A percentile compares a stretch with the other conserved stretches of the same genome.
phyloP scores from a whole-genome alignment of 2,113 vertebrate genomes.

The Bungarus multicinctus region DNA sequence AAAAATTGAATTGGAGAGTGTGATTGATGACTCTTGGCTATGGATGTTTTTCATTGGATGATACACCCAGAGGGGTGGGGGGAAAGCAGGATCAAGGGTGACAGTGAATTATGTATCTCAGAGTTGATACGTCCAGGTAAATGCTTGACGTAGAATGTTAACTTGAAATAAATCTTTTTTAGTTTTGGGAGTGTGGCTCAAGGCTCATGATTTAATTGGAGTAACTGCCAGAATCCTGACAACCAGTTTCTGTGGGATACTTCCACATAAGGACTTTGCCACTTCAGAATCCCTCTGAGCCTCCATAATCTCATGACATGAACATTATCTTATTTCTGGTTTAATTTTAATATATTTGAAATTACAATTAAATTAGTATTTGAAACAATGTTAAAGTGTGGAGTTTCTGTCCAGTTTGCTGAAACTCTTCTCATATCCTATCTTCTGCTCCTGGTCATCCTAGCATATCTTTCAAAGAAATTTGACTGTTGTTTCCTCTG shows the following conservation, averaged over 20 bases:
- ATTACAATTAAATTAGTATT: neutral
- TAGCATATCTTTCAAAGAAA: neutral
- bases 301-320: neutral
- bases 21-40: too few relatives aligned
- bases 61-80: too few relatives aligned
- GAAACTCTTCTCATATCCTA: neutral
- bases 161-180: too few relatives aligned
- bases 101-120: too few relatives aligned
- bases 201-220: too few relatives aligned
- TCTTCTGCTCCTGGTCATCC: neutral
- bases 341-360: neutral
- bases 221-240: too few relatives aligned
- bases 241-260: neutral
- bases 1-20: too few relatives aligned
- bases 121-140: too few relatives aligned
- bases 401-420: neutral
- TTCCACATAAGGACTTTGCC: neutral
- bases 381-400: neutral
- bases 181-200: too few relatives aligned
- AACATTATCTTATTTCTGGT: neutral
- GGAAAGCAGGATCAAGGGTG: too few relatives aligned
- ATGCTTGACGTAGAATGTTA: too few relatives aligned
- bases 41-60: too few relatives aligned
- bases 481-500: neutral
- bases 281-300: neutral